Percentiles rank a stretch among this genome's conserved stretches.
These are phyloP conservation scores for Enoplolaimus lenunculus DNA, from an alignment of 2,888 invertebrate genomes.

Conservation along the genomic window DNA sequence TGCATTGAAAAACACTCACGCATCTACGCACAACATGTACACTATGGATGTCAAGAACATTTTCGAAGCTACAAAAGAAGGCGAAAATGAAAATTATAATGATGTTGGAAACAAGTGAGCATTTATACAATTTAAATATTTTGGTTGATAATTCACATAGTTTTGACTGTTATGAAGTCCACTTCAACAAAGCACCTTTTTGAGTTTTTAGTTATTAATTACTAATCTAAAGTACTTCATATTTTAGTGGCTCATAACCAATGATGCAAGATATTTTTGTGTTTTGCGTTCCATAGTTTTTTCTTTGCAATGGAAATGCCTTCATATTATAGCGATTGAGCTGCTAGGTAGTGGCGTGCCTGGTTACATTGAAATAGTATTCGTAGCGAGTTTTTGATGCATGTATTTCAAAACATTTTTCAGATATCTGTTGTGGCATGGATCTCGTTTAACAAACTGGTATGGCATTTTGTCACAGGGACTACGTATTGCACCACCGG, in stretches of 20 bases:
- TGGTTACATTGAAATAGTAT: too few relatives aligned
- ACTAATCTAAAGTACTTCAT: not conserved
- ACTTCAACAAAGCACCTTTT: conserved; percentile 3
- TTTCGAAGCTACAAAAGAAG: conserved; percentile 41
- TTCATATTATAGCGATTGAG: too few relatives aligned
- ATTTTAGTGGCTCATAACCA: too few relatives aligned
- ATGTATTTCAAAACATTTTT: too few relatives aligned
- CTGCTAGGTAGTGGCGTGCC: too few relatives aligned
- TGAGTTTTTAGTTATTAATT: not conserved
- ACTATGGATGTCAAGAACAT: conserved; percentile 43
- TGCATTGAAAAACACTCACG: conserved; percentile 45
- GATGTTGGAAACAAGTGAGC: conserved; percentile 44
- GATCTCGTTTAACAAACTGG: conserved; percentile 47
- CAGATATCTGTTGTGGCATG: conserved; percentile 47
- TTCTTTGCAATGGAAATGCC: not conserved
- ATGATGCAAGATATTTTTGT: too few relatives aligned
- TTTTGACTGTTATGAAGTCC: not conserved
- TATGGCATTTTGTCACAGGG: conserved; percentile 47
- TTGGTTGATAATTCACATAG: not conserved
- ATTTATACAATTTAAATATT: not conserved
- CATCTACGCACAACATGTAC: conserved; percentile 44
- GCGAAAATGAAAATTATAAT: conserved; percentile 39
- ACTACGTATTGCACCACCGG: conserved; percentile 47
- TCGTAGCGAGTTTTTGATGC: too few relatives aligned
- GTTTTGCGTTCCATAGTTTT: not conserved